phyloP scores from a whole-genome alignment of 1,140 invertebrate species.

The Oncopodura yosiiana region DNA sequence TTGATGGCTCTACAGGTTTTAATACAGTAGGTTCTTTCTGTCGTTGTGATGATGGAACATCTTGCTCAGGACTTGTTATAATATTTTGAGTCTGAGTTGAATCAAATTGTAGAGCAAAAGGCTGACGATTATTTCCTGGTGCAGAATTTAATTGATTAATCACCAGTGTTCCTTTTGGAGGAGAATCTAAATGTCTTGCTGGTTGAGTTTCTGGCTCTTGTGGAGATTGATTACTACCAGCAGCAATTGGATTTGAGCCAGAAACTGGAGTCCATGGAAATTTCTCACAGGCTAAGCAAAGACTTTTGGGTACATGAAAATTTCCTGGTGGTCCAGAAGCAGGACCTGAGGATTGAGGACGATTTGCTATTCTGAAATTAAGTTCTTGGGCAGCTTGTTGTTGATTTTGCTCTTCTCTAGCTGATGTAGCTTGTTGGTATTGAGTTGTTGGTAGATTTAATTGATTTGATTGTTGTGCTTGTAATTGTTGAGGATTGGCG shows the following conservation, averaged over 20 bases:
- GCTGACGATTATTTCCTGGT: constrained; percentile 11
- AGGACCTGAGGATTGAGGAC: neutral
- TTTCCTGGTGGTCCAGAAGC: neutral
- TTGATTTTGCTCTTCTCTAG: neutral
- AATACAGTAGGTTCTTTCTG: constrained; percentile 12
- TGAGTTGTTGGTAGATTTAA: neutral
- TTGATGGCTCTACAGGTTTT: constrained; percentile 8
- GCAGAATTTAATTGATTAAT: constrained; percentile 1
- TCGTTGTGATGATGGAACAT: neutral
- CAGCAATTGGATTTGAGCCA: neutral
- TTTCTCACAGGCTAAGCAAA: constrained; percentile 32
- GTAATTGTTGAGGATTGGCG: neutral
- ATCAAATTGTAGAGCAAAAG: constrained; percentile 26
- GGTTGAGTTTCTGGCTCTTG: neutral
- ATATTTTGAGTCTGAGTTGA: constrained; percentile 7
- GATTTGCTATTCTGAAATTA: neutral
- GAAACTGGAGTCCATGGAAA: constrained; percentile 34
- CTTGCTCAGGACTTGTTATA: neutral
- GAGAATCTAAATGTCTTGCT: neutral
- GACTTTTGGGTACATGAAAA: constrained; percentile 26
- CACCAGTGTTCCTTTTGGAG: constrained; percentile 3
- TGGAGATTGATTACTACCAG: neutral
- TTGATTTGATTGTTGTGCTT: neutral
- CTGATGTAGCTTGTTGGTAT: neutral
- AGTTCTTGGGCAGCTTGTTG: neutral